Evolutionary conservation across 2,113 vertebrate genomes (phyloP).

Genomic region (Tympanuchus pallidicinctus): DNA sequence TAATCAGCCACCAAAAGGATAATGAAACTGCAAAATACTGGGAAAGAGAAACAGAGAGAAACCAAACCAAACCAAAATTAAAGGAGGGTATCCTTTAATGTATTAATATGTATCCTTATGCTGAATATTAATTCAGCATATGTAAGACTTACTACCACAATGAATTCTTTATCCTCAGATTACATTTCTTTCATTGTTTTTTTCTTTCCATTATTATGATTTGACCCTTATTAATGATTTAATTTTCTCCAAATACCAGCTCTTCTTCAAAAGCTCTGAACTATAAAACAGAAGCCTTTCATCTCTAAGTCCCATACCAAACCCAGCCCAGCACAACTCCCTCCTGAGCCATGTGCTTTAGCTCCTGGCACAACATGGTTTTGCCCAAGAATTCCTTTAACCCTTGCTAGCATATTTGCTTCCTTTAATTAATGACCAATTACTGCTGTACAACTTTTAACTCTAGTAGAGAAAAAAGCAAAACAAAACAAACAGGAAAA

Average conservation of each 20-base stretch:
- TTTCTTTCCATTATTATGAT: not conserved
- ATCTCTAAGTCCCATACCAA: not conserved
- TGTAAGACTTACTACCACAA: not conserved
- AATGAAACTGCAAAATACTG: not conserved
- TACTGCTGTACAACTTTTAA: not conserved
- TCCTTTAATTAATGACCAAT: not conserved
- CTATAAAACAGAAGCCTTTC: not conserved
- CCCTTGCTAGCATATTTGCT: not conserved
- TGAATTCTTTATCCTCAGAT: not conserved
- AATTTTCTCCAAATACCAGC: not conserved
- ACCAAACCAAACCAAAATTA: not conserved
- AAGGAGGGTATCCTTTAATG: not conserved
- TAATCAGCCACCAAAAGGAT: not conserved
- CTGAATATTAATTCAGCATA: too few species aligned
- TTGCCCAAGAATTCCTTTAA: not conserved
- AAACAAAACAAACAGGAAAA: not conserved
- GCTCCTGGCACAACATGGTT: fast-evolving
- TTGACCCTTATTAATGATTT: not conserved
- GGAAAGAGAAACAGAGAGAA: not conserved
- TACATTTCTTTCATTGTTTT: not conserved
- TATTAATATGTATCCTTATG: too few species aligned
- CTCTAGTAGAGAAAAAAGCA: not conserved
- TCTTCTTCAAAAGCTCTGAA: not conserved
- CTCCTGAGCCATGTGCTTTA: not conserved
- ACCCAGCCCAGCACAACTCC: not conserved